Percentiles rank a stretch among this genome's conserved stretches.
phyloP scores from a whole-genome alignment of 2,888 invertebrate genomes.

The Zhuqinia jingwanae region DNA sequence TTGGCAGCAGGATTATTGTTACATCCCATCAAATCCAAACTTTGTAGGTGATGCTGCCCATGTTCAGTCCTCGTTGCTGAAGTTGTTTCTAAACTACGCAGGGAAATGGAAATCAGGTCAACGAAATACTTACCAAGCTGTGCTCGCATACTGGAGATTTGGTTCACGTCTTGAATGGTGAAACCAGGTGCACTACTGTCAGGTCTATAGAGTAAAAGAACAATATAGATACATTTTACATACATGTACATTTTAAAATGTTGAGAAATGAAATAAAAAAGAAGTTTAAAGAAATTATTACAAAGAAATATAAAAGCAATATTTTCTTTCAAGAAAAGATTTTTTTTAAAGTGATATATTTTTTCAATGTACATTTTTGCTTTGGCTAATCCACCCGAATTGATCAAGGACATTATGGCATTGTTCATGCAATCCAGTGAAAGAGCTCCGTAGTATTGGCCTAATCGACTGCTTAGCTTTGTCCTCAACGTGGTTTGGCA shows the following conservation, averaged over 20 bases:
- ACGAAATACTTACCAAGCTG: slow-evolving; percentile 64
- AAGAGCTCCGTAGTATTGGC: slow-evolving; percentile 82
- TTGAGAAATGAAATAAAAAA: too few species aligned
- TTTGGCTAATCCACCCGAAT: slow-evolving; percentile 73
- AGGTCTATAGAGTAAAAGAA: slow-evolving; percentile 54
- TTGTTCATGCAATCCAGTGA: slow-evolving; percentile 84
- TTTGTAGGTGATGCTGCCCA: too few species aligned
- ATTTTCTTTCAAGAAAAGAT: not conserved
- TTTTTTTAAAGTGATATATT: not conserved
- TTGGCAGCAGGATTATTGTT: not conserved
- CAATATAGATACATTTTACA: too few species aligned
- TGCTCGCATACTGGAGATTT: slow-evolving; percentile 58
- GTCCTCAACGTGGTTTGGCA: slow-evolving; percentile 75
- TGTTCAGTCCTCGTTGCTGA: not conserved
- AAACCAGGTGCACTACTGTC: slow-evolving; percentile 61
- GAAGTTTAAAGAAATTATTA: too few species aligned
- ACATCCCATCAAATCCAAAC: slow-evolving; percentile 7
- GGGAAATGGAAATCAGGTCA: slow-evolving; percentile 55
- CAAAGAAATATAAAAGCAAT: too few species aligned
- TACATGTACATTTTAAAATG: too few species aligned
- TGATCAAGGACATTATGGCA: slow-evolving; percentile 77
- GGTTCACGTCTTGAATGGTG: slow-evolving; percentile 44
- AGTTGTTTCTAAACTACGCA: not conserved
- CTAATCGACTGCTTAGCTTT: slow-evolving; percentile 68
- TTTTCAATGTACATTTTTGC: slow-evolving; percentile 75